Base-by-base conservation (phyloP, 2,888 invertebrate genomes). In the Thera britannica region DNA sequence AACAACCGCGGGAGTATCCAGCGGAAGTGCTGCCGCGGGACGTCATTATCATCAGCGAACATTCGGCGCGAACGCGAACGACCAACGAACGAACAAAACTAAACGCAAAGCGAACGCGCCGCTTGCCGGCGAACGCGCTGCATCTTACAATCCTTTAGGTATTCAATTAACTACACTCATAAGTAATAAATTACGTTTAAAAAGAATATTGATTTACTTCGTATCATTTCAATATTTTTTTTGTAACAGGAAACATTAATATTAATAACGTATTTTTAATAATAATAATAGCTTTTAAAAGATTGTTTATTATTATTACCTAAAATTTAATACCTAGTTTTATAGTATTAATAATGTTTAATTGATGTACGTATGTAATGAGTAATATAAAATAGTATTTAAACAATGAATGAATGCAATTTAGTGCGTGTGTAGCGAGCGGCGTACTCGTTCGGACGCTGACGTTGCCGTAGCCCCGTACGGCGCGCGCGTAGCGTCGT, bases 211-310 rank as follows among this genome's bases (percentile, higher is more conserved):
- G 93, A 93, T 93, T 93, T 89, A 92, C 87, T 90, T 93, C 93
- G 93, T 93, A 93, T 93, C 90, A 90, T 92, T 92, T 93, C 92
- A 92, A 92, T 92, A 92, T 92, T 92, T 90, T 90, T 90, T 93
- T 92, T 92, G 93, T 94, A 94, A 94, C 94, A 94, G 94, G 94
- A 93, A 94, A 94, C 94, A 94, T 94, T 94, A 92, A 93, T 94
- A 91, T 92, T 92, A 89, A 94, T 94, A 94, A 94, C 94, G 93
- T 94, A 94, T 94, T 94, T 93, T 93, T 94, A 94, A 72, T 94
- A 93, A 93, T 94, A 93, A 93, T 94, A 93, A 93, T 93, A 93
- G 93, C 93, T 90, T 94, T 94, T 93, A 94, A 94, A 94, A 94
- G 93, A 93, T 94, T 94, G 94, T 94, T 94, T 92, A 93, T 92